Evolutionary conservation across 2,888 invertebrate genomes (phyloP), one percentile per base, ranked within the genome.

Genomic region (Atethmia centrago): DNA sequence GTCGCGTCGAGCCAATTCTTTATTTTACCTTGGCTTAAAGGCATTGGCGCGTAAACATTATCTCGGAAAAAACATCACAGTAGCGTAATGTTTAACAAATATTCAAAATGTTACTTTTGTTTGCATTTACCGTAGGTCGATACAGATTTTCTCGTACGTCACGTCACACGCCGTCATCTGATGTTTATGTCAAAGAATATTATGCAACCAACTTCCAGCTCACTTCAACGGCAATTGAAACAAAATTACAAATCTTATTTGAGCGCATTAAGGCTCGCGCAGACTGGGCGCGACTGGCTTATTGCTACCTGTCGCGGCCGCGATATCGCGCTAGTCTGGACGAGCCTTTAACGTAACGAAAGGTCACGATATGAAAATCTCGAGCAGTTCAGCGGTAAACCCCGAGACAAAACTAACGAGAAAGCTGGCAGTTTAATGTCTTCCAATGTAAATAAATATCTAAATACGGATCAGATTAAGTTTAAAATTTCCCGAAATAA

Each of bases 391-490:
- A 64, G 68, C 51, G 64, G 65, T 62, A 70, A 73, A 66, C 16
- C 56, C 49, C 61, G 67, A 77, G 65, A 77, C 51, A 72, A 61
- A 74, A 74, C 72, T 85, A 83, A 85, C 67, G 76, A 77, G 75
- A 83, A 82, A 77, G 72, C 67, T 74, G 84, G 65, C 79, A 81
- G 75, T 85, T 86, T 70, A 68, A 83, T 78, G 83, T 85, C 71
- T 87, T 86, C 77, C 51, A 78, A 74, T 81, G 85, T 84, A 85
- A 87, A 87, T 82, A 85, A 84, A 88, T 85, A 88, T 86, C 82
- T 83, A 85, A 87, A 89, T 85, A 85, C 72, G 82, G 82, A 85
- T 84, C 80, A 83, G 81, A 88, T 88, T 88, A 85, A 82, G 79
- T 81, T 70, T 64, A 84, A 72, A 84, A 85, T 88, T 89, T 87